Conservation (phyloP, 2,113 vertebrate genomes). For the Hippocampus guttulatus region DNA sequence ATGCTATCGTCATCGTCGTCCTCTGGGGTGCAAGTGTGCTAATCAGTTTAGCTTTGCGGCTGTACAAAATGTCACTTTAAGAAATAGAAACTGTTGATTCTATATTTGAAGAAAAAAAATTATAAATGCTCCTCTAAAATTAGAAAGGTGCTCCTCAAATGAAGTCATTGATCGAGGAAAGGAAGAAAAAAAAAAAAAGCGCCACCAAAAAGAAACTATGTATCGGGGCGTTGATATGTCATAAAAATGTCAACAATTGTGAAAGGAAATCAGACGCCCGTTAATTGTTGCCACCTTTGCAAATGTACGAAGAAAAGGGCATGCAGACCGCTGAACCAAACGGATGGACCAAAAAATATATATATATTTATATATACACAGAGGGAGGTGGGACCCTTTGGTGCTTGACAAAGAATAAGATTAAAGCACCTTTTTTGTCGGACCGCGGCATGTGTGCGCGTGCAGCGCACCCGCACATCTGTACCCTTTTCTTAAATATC, state of each 20-base stretch:
- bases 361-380: conserved; percentile 46
- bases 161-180: no score
- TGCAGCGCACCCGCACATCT: conserved; percentile 74
- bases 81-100: no score
- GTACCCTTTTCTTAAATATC: conserved; percentile 98
- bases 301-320: conserved; percentile 61
- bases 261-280: conserved; percentile 55
- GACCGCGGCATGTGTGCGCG: conserved; percentile 69
- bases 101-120: no score
- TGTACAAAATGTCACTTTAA: no score
- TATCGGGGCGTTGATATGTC: not conserved
- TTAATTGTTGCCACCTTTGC: conserved; percentile 60
- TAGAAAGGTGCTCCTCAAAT: no score
- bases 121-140: no score
- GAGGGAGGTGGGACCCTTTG: conserved; percentile 64
- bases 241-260: not conserved
- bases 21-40: conserved; percentile 43
- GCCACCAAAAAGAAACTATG: no score
- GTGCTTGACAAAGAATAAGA: conserved; percentile 75
- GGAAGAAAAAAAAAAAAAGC: no score
- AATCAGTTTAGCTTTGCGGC: conserved; percentile 4
- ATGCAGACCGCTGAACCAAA: conserved; percentile 53
- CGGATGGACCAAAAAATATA: conserved; percentile 59
- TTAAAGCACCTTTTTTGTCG: conserved; percentile 79
- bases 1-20: conserved; percentile 49